A percentile compares a stretch with the other conserved stretches of the same genome.
Conservation (phyloP, 2,888 invertebrate genomes). For the Ametastegia equiseti region DNA sequence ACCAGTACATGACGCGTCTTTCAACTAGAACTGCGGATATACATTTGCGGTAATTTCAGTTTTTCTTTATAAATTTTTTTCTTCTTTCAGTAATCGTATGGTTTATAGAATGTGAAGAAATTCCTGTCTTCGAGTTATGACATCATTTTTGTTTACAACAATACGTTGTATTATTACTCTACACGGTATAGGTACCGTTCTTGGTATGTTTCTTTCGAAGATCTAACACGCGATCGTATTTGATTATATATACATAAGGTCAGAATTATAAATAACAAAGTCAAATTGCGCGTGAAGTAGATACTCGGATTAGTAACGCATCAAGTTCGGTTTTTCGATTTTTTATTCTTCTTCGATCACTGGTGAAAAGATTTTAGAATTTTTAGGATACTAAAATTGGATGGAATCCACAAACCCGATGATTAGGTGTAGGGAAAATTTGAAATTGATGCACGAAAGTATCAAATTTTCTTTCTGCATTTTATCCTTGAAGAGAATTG, state of each 20-base stretch:
- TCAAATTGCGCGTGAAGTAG: background rate
- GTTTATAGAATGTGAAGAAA: background rate
- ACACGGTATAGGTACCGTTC: background rate
- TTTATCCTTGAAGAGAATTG: too few relatives aligned
- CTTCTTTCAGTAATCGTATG: too few relatives aligned
- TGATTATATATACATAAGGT: too few relatives aligned
- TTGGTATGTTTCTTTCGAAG: background rate
- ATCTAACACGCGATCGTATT: background rate
- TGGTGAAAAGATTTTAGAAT: background rate
- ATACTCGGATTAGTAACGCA: background rate
- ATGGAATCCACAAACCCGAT: too few relatives aligned
- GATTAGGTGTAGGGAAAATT: too few relatives aligned
- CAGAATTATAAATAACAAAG: background rate
- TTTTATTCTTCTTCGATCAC: background rate
- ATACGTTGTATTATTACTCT: background rate
- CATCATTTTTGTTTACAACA: background rate
- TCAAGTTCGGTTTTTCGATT: background rate
- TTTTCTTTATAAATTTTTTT: too few relatives aligned
- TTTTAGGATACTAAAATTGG: too few relatives aligned
- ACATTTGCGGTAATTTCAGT: background rate
- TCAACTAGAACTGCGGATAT: background rate
- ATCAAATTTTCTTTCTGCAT: too few relatives aligned
- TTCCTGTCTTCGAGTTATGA: background rate
- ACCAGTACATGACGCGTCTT: background rate
- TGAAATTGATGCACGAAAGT: too few relatives aligned